Conservation (phyloP, 2,113 vertebrate genomes). For the Siniperca chuatsi region DNA sequence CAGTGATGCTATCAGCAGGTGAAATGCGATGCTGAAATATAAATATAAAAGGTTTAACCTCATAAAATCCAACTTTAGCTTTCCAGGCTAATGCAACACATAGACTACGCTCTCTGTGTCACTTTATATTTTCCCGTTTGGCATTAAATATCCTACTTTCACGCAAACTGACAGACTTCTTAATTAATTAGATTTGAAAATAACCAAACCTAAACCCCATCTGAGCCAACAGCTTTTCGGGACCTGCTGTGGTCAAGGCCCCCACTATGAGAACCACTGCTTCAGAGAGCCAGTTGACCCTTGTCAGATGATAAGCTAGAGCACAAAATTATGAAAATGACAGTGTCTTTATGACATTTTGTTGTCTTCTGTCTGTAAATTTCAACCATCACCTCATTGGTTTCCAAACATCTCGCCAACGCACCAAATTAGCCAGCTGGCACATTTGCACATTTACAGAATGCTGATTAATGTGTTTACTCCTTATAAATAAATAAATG, state of each 20-base stretch:
- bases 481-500: no score
- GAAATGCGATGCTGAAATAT: not conserved
- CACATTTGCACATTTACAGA: no score
- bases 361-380: no score
- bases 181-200: not conserved
- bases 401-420: no score
- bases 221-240: not conserved
- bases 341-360: no score
- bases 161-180: not conserved
- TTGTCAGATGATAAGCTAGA: not conserved
- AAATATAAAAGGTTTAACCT: constrained; percentile 1
- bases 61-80: not conserved
- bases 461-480: no score
- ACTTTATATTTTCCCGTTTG: not conserved
- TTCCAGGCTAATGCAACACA: not conserved
- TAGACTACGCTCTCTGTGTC: no score
- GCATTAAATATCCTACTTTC: not conserved
- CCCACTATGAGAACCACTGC: not conserved
- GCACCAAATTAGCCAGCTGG: no score
- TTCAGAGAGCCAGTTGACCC: not conserved
- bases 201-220: not conserved
- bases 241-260: not conserved
- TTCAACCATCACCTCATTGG: no score
- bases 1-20: not conserved
- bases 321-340: not conserved